Evolutionary conservation across 2,888 invertebrate species (phyloP).

Genomic region (Clivina fossor): DNA sequence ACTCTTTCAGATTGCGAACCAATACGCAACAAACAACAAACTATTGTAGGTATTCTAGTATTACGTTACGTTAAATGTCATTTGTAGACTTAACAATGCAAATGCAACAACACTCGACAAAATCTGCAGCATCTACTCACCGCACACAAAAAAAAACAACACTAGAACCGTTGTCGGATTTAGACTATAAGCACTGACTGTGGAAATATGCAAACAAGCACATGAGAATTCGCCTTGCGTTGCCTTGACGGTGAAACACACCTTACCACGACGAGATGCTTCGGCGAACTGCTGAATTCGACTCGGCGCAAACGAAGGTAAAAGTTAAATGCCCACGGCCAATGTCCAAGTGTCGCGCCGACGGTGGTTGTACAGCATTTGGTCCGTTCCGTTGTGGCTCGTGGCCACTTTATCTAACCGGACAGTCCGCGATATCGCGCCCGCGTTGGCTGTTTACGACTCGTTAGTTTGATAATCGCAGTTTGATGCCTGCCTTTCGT

Average conservation of each 20-base stretch:
- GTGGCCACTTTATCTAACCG: constrained; percentile 24
- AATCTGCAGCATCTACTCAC: too few species aligned
- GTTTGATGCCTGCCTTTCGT: too few species aligned
- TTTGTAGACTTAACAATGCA: too few species aligned
- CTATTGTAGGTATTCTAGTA: too few species aligned
- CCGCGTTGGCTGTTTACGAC: neutral
- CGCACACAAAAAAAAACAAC: constrained; percentile 24
- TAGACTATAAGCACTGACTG: neutral
- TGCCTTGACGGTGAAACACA: constrained; percentile 31
- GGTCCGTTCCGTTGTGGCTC: constrained; percentile 18
- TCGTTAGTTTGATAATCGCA: constrained; percentile 7
- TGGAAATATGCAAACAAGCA: constrained; percentile 1
- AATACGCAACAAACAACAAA: constrained; percentile 12
- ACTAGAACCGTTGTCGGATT: constrained; percentile 6
- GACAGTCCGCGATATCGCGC: neutral
- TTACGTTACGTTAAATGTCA: constrained; percentile 17
- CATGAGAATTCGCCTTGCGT: constrained; percentile 20
- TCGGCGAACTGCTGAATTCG: constrained; percentile 29
- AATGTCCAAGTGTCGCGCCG: constrained; percentile 25
- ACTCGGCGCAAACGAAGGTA: constrained; percentile 44
- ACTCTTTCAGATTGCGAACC: constrained; percentile 20
- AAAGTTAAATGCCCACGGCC: constrained; percentile 47
- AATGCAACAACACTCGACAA: too few species aligned
- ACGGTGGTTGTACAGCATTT: constrained; percentile 29
- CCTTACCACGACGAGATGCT: constrained; percentile 25